Evolutionary conservation across 2,797 vertebrate species (phyloP), one percentile per base, ranked within the genome.

Genomic region (Intellagama lesueurii): DNA sequence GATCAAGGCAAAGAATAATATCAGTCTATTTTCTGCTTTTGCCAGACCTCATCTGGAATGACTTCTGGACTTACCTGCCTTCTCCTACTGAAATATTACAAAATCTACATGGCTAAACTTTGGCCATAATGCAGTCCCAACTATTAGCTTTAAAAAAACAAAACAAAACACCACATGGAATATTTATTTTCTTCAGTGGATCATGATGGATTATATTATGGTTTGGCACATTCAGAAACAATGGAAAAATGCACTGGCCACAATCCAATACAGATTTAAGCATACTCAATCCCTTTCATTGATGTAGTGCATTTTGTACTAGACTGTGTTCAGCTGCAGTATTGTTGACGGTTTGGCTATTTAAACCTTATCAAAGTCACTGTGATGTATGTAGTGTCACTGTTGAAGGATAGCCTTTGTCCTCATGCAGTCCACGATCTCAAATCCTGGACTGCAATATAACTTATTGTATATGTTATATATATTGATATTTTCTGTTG

Each of bases 151-250:
- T 78, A 6, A 79, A 79, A 80, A 60, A 40, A 2, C 40, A 40
- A 77, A 77, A 11, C 22, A 11, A 40, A 76, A 76, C 22, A 60
- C 60, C 60, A 22, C 19, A 64, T 19, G 19, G 19, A 24, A 35
- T 81, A 64, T 19, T 80, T 56, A 32, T 35, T 49, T 49, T 0
- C 64, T 92, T 87, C 24, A 81, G 91, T 89, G 81, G 47, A 90
- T 90, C 91, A 73, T 4, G 64, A 86, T 87, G 79, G 52, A 35
- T 64, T 16, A 19, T 19, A 80, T 60, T 80, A 56, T 64, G n/a
- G 56, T 81, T 81, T 81, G 79, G n/a, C 79, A 81, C 49, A 81
- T 60, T 81, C 17, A 81, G 79, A 26, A 19, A 64, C n/a, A 81
- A 64, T 64, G 79, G 52, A 81, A 81, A 64, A 80, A 81, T 16